Conservation (phyloP, 30 jellyfish, hydroid and myxozoan species). For the Pelagia noctiluca region DNA sequence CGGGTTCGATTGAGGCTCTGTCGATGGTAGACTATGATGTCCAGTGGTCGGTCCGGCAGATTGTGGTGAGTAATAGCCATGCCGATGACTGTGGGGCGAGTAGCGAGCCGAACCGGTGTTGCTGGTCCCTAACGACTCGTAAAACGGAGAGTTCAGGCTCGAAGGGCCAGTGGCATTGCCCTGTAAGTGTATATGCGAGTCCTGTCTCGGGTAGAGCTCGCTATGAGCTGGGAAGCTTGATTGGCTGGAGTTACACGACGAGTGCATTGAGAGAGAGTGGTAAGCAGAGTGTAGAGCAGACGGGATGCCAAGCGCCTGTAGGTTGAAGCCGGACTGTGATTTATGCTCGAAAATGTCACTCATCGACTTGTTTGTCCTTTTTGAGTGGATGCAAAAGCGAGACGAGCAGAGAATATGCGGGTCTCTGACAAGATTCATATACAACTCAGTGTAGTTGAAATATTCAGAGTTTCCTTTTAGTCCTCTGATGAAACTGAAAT, state of each 20-base stretch:
- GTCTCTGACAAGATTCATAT: conserved; percentile 63
- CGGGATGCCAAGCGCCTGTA: conserved; percentile 46
- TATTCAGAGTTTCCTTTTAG: too few relatives aligned
- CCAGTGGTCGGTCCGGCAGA: conserved; percentile 78
- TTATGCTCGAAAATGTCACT: conserved; percentile 78
- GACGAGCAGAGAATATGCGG: conserved; percentile 43
- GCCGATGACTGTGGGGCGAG: conserved; percentile 94
- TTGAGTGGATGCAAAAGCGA: conserved; percentile 51
- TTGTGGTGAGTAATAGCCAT: conserved; percentile 82
- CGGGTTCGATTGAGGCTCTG: conserved; percentile 87
- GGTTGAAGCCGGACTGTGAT: conserved; percentile 49
- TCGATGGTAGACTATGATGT: conserved; percentile 77
- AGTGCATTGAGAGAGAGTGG: conserved; percentile 85
- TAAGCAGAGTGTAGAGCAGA: conserved; percentile 67
- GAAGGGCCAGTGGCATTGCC: conserved; percentile 77
- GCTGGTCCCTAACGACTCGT: conserved; percentile 76
- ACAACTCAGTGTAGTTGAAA: conserved; percentile 31
- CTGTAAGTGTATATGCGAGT: conserved; percentile 85
- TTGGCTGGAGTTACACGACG: conserved; percentile 87
- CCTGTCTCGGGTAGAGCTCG: conserved; percentile 88
- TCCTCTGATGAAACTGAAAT: too few relatives aligned
- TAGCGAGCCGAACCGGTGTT: conserved; percentile 82
- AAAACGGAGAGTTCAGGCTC: conserved; percentile 74
- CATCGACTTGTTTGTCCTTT: conserved; percentile 63
- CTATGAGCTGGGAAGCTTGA: conserved; percentile 88